A percentile compares a stretch with the other conserved stretches of the same genome.
phyloP scores from a whole-genome alignment of 2,113 vertebrate genomes.

The Emydocephalus ijimae region DNA sequence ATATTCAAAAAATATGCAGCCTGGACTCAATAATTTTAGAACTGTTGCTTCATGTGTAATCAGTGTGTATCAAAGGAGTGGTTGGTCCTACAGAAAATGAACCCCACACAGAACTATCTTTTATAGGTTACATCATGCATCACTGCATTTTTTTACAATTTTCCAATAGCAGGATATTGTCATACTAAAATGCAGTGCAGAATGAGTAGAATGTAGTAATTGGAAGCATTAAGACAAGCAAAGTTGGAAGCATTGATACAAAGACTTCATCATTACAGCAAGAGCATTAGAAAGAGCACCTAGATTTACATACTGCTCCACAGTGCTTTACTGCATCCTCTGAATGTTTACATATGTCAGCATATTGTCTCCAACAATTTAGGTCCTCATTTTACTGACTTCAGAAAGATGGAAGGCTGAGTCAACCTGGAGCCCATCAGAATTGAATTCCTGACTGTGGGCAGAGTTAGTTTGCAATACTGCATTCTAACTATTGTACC shows the following conservation, averaged over 20 bases:
- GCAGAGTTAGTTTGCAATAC: no score
- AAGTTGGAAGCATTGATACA: slow-evolving; percentile 16
- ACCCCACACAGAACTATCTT: slow-evolving; percentile 21
- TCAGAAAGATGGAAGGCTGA: no score
- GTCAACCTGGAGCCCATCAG: no score
- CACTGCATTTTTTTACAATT: slow-evolving; percentile 41
- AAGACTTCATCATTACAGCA: slow-evolving; percentile 27
- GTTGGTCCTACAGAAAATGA: slow-evolving; percentile 37
- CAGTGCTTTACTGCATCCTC: no score
- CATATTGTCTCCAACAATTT: no score
- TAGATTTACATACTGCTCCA: no score
- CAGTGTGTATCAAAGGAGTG: slow-evolving; percentile 21
- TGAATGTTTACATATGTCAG: no score
- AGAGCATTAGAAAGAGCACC: not conserved
- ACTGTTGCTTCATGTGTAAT: slow-evolving; percentile 43
- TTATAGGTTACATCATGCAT: slow-evolving; percentile 7
- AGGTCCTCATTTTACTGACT: no score
- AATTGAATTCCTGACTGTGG: no score
- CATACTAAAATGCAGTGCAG: slow-evolving; percentile 14
- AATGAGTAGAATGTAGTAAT: not conserved
- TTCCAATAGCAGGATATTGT: slow-evolving; percentile 35
- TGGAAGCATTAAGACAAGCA: not conserved
- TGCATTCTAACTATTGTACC: not conserved
- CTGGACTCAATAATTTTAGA: slow-evolving; percentile 41
- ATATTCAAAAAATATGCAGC: slow-evolving; percentile 29